These are phyloP conservation scores for Philereme transversata DNA, from an alignment of 2,888 invertebrate species.

Conservation along the genomic window DNA sequence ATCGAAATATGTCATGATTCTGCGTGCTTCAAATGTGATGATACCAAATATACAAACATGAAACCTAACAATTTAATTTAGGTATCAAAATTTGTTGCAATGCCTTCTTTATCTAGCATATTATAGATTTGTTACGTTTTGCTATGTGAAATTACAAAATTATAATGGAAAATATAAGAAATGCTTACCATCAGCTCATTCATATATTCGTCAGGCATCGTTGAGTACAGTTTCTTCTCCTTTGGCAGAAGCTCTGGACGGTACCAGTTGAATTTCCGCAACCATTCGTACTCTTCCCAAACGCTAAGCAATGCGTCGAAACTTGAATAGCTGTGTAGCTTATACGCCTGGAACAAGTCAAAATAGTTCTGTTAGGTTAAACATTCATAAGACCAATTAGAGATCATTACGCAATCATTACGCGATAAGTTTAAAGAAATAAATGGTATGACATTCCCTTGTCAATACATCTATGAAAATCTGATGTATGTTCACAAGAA, in stretches of 20 bases:
- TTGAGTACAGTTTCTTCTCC: constrained; percentile 55
- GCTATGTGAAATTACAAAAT: not conserved
- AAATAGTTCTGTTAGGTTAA: constrained; percentile 2
- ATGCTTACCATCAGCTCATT: constrained; percentile 62
- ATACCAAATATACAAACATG: too few relatives aligned
- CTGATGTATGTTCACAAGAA: too few relatives aligned
- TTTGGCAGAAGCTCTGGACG: constrained; percentile 63
- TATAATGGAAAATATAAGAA: not conserved
- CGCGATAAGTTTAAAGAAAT: too few relatives aligned
- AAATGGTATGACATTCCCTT: too few relatives aligned
- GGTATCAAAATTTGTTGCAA: not conserved
- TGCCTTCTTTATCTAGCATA: not conserved
- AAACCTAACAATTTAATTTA: too few relatives aligned
- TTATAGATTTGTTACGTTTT: not conserved
- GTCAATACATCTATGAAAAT: too few relatives aligned
- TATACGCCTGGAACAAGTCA: constrained; percentile 64
- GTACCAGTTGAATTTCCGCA: constrained; percentile 60
- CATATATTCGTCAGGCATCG: constrained; percentile 57
- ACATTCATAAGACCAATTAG: not conserved
- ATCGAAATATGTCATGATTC: constrained; percentile 34
- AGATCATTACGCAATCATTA: too few relatives aligned
- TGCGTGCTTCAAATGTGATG: not conserved
- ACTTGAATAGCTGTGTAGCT: constrained; percentile 56
- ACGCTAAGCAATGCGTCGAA: constrained; percentile 55
- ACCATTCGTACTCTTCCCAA: constrained; percentile 63